phyloP scores from a whole-genome alignment of 2,113 vertebrate species.

The Brachypteracias leptosomus region DNA sequence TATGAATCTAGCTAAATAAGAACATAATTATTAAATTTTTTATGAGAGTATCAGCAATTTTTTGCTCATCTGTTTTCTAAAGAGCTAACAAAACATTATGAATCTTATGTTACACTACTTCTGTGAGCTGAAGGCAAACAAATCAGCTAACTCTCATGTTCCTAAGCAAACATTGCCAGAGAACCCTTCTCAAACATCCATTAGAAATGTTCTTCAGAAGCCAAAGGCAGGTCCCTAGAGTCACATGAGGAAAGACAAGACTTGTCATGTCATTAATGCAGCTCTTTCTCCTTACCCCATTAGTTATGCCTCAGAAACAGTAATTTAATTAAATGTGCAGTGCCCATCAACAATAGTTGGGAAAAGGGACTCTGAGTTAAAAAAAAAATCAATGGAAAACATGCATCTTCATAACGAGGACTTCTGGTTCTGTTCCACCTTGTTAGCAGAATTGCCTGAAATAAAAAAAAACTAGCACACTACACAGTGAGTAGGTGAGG shows the following conservation, averaged over 20 bases:
- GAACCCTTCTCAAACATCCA: neutral
- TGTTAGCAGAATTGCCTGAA: neutral
- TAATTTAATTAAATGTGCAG: neutral
- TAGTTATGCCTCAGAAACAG: neutral
- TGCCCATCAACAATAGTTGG: neutral
- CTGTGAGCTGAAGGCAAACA: neutral
- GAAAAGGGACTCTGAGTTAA: neutral
- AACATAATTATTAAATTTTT: neutral
- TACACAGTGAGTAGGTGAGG: accelerated
- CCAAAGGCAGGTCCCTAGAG: neutral
- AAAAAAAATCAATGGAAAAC: neutral
- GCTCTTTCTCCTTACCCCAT: neutral
- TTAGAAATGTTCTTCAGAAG: neutral
- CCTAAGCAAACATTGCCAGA: neutral
- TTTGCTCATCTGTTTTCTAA: neutral
- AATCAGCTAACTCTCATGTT: neutral
- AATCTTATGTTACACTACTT: neutral
- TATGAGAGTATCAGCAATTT: neutral
- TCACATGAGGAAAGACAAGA: neutral
- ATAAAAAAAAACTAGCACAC: neutral
- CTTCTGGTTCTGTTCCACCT: neutral
- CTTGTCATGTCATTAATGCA: neutral
- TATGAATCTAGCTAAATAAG: neutral
- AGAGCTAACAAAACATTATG: neutral
- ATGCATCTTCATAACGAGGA: neutral